Base-by-base conservation (phyloP, 2,797 vertebrate genomes). In the Gorsachius magnificus region DNA sequence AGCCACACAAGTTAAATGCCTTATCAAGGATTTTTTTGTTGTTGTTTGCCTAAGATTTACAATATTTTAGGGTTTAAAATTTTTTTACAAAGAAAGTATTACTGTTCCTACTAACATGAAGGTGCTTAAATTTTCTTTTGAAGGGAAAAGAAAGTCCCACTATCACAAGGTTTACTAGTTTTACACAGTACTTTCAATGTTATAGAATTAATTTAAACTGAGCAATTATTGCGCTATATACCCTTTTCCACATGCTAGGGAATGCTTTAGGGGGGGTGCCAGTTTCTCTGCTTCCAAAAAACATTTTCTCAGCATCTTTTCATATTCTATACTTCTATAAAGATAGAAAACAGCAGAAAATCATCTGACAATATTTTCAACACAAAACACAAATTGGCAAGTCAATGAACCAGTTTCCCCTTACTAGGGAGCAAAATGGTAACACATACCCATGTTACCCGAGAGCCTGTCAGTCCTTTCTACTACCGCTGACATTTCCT, bases 401-500 rank as follows among this genome's bases (percentile, higher is more conserved):
- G 20, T 26, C 50, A 58, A 25, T 8, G 54, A 71, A 50, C 2
- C 16, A 53, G 8, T 28, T 84, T 76, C 26, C 29, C 18, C 15
- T 35, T 51, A 18, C 6, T 17, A 60, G 20, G 48, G 45, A 70
- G 51, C 18, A 69, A 68, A 71, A 63, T 8, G 45, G n/a, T n/a
- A 79, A 36, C 64, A 66, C 0, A 0, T 6, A 24, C 19, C 26
- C 38, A 48, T 8, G 5, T 0, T 0, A 51, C 21, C 18, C 10
- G 4, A 72, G 57, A 66, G 24, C 31, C 29, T 8, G 10, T 26
- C 66, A 77, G 31, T 57, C n/a, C 26, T 58, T 64, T 20, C 46
- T 31, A 7, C 26, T 10, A 38, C 26, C 64, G 24, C 11, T 36
- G n/a, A 57, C 0, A 3, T 60, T 66, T 79, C 69, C 24, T 66